Conservation (phyloP, 2,888 invertebrate species). For the Caenorhabditis panamensis region DNA sequence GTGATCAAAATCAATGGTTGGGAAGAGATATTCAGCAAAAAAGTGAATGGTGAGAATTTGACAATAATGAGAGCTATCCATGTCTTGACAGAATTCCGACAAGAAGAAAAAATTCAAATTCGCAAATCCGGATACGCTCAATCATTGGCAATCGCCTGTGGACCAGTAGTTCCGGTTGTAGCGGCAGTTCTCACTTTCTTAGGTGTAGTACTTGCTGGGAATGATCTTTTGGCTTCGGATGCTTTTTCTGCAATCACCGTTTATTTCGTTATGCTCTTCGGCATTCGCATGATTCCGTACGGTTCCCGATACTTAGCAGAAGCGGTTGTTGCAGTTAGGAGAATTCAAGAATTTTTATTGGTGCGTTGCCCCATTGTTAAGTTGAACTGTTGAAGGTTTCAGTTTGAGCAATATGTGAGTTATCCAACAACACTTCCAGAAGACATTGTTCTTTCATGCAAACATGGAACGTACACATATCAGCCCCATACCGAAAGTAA, state of each 20-base stretch:
- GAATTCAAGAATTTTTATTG: slow-evolving; percentile 80
- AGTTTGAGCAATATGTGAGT: slow-evolving; percentile 18
- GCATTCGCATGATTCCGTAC: slow-evolving; percentile 82
- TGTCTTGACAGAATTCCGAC: slow-evolving; percentile 84
- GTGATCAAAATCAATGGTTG: slow-evolving; percentile 86
- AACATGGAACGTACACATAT: slow-evolving; percentile 36
- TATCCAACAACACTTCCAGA: slow-evolving; percentile 18
- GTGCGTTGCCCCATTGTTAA: slow-evolving; percentile 9
- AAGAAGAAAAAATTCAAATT: slow-evolving; percentile 83
- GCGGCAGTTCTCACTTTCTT: slow-evolving; percentile 85
- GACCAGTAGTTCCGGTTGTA: slow-evolving; percentile 85
- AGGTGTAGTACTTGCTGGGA: slow-evolving; percentile 83
- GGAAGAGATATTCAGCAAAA: slow-evolving; percentile 85
- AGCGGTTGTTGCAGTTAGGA: slow-evolving; percentile 81
- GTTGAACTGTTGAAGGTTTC: no score
- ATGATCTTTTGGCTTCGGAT: slow-evolving; percentile 85
- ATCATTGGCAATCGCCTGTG: slow-evolving; percentile 85
- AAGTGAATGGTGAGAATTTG: slow-evolving; percentile 80
- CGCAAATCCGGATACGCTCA: slow-evolving; percentile 85
- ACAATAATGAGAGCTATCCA: no score
- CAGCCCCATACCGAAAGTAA: slow-evolving; percentile 21
- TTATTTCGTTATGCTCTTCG: slow-evolving; percentile 83
- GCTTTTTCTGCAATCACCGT: slow-evolving; percentile 83
- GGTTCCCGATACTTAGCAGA: slow-evolving; percentile 81
- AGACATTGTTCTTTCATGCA: slow-evolving; percentile 27